A percentile compares a stretch with the other conserved stretches of the same genome.
Evolutionary conservation across 2,113 vertebrate genomes (phyloP).

Genomic region (Chaenocephalus aceratus): DNA sequence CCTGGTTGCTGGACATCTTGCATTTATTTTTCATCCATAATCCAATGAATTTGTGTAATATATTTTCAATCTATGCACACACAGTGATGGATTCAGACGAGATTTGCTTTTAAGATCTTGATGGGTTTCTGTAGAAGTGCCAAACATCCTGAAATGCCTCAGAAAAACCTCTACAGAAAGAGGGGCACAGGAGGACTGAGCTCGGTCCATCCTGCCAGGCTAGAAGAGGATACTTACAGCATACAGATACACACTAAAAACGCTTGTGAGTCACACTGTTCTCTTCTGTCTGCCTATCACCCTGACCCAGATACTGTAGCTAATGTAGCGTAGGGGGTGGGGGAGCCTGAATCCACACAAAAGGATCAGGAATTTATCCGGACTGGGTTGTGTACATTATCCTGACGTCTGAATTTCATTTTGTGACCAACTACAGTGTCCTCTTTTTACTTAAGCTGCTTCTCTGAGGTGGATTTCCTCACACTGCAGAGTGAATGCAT

Average conservation of each 20-base stretch:
- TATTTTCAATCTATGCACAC: not conserved
- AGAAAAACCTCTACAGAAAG: not conserved
- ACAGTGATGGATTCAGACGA: not conserved
- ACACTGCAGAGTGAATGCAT: not conserved
- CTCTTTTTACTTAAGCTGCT: not conserved
- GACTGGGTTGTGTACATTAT: constrained; percentile 5
- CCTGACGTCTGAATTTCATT: constrained; percentile 19
- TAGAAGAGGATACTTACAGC: not conserved
- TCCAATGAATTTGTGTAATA: not conserved
- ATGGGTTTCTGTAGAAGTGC: not conserved
- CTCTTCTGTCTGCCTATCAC: constrained; percentile 43
- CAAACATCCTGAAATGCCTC: not conserved
- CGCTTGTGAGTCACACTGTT: constrained; percentile 38
- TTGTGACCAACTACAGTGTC: not conserved
- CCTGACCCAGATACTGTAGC: constrained; percentile 68
- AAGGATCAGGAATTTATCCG: constrained; percentile 12
- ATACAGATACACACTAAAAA: constrained; percentile 30
- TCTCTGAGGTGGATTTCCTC: not conserved
- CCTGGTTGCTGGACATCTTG: not conserved
- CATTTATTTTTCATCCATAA: not conserved
- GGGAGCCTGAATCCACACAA: constrained; percentile 24
- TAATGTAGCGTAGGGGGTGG: constrained; percentile 22
- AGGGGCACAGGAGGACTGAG: constrained; percentile 24
- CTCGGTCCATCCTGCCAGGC: constrained; percentile 11
- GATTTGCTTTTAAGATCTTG: not conserved